Conservation (phyloP, 2,888 invertebrate species). For the Athalia circularis region DNA sequence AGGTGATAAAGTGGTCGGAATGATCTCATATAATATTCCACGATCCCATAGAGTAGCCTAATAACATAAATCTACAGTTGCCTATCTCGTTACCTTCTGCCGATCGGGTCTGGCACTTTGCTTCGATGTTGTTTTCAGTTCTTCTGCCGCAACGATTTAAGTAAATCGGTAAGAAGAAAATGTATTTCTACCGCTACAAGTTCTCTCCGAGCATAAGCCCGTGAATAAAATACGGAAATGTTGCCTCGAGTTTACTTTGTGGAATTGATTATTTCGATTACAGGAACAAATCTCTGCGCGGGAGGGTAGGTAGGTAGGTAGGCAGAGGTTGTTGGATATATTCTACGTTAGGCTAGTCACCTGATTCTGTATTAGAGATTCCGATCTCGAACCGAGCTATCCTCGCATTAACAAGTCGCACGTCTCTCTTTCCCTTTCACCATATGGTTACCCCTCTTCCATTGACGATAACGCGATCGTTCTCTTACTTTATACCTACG, state of each 20-base stretch:
- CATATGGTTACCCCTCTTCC: not conserved
- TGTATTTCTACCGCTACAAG: too few species aligned
- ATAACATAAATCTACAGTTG: constrained; percentile 24
- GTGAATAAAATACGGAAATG: constrained; percentile 21
- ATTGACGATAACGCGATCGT: constrained; percentile 22
- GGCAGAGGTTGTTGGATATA: too few species aligned
- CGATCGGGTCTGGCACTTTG: not conserved
- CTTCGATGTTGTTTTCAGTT: constrained; percentile 4
- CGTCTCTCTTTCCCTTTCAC: constrained; percentile 9
- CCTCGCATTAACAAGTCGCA: not conserved
- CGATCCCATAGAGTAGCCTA: constrained; percentile 9
- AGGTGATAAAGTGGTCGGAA: constrained; percentile 1
- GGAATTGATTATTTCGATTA: constrained; percentile 31
- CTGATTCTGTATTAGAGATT: constrained; percentile 15
- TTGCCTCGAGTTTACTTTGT: constrained; percentile 15
- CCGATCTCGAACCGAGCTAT: constrained; percentile 6
- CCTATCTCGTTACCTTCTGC: constrained; percentile 27
- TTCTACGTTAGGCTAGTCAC: not conserved
- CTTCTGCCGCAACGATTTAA: not conserved
- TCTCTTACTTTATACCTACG: not conserved
- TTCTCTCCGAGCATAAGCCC: not conserved
- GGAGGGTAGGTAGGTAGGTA: not conserved
- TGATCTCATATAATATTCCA: constrained; percentile 20
- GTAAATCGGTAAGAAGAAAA: constrained; percentile 3
- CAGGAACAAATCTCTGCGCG: constrained; percentile 6